Base-by-base conservation (phyloP, 2,797 vertebrate species). In the Leontocebus nigricollis region DNA sequence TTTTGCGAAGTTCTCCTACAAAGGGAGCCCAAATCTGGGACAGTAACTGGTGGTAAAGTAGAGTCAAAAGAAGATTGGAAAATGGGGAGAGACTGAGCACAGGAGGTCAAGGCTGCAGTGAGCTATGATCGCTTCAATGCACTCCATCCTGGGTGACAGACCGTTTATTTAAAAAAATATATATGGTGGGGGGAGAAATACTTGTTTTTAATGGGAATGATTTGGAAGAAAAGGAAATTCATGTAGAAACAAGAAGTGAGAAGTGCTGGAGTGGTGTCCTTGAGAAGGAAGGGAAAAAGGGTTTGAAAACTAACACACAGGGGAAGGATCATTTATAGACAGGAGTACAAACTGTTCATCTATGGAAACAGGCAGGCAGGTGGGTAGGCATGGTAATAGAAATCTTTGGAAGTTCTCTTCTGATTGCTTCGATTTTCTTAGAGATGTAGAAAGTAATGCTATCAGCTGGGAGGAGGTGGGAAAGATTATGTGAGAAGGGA, bases 1-100 rank as follows among this genome's bases (percentile, higher is more conserved):
- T 93, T 90, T 81, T 76, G 61, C 91, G 83, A 90, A 64, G 20
- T 90, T 92, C 19, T 90, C 20, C 79, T 90, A n/a, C 20, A 89
- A 88, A 86, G 26, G 39, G 27, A 77, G 20, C 9, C 81, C 64
- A 6, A 10, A 86, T 73, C 81, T 91, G 79, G 17, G 5, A 15
- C 0, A 95, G 36, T 72, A 77, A 88, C 41, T 55, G 46, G 55
- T 48, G 33, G 64, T 85, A n/a, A 87, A 94, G 41, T 77, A 14
- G 46, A 92, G 26, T 87, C 50, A 64, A 90, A 95, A 90, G 22
- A 57, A 81, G 55, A 12, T n/a, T 88, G 52, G 87, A 33, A 80
- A 89, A 52, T n/a, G 39, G 55, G 44, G 26, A 94, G 36, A 93
- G 20, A 17, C 61, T 4, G 1, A 67, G 33, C 61, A 67, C 61